A percentile compares a stretch with the other conserved stretches of the same genome.
Conservation (phyloP, 2,888 invertebrate genomes). For the Pimpla rufipes region DNA sequence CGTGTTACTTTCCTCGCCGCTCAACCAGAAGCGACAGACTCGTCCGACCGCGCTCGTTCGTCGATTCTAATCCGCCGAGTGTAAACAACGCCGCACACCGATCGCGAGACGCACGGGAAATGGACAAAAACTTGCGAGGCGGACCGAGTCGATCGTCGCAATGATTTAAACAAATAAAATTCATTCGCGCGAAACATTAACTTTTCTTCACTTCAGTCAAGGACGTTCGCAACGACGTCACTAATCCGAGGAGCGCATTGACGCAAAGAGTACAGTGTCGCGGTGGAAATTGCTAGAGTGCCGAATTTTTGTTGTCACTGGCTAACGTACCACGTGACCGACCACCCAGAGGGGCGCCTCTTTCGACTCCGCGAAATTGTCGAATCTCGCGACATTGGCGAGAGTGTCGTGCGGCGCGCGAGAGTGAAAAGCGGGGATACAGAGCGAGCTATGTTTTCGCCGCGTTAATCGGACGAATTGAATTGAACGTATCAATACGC, state of each 20-base stretch:
- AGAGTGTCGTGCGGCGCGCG: neutral
- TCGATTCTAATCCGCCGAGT: neutral
- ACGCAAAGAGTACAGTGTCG: neutral
- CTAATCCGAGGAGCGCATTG: neutral
- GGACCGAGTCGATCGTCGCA: no score
- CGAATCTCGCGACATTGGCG: neutral
- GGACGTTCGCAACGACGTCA: neutral
- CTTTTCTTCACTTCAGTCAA: no score
- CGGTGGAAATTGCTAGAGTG: conserved; percentile 25
- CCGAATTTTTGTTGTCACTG: conserved; percentile 25
- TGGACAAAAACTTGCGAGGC: no score
- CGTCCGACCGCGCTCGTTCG: neutral
- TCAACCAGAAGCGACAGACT: neutral
- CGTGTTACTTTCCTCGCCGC: conserved; percentile 30
- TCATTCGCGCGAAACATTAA: neutral
- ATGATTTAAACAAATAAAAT: no score
- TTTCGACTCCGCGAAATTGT: conserved; percentile 41
- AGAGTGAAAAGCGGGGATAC: neutral
- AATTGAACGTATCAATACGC: conserved; percentile 74
- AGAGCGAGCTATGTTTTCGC: neutral
- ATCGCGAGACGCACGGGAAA: no score
- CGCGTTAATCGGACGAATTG: conserved; percentile 76
- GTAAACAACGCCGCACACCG: neutral
- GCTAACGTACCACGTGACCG: conserved; percentile 28
- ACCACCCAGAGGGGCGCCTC: conserved; percentile 11